Evolutionary conservation across 1,140 invertebrate species (phyloP).

Genomic region (Eufriesea mexicana): DNA sequence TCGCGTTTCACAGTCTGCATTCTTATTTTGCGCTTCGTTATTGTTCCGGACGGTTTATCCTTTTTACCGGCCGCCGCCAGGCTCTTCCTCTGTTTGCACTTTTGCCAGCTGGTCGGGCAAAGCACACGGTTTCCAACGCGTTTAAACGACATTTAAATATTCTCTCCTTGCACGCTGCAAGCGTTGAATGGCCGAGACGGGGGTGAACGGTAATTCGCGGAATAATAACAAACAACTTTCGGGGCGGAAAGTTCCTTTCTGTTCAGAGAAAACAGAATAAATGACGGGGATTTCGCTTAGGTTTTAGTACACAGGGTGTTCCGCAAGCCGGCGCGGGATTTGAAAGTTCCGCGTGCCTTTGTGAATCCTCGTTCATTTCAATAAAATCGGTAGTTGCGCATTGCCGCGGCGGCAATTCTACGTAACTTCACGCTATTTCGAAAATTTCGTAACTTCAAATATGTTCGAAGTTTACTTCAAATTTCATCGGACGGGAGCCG

Average conservation of each 20-base stretch:
- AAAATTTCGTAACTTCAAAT: neutral
- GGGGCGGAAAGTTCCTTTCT: neutral
- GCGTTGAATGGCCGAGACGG: neutral
- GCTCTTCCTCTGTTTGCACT: neutral
- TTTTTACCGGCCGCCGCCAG: neutral
- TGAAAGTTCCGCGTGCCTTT: neutral
- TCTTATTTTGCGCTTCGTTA: slow-evolving; percentile 23
- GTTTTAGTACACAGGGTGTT: neutral
- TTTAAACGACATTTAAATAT: neutral
- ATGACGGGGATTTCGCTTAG: too few relatives aligned
- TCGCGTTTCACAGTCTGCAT: neutral
- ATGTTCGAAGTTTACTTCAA: neutral
- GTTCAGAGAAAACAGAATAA: neutral
- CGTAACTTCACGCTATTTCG: neutral
- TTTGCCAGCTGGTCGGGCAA: neutral
- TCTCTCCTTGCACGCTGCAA: neutral
- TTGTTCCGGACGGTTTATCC: slow-evolving; percentile 26
- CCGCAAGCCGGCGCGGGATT: neutral
- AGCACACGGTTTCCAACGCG: neutral
- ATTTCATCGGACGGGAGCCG: neutral
- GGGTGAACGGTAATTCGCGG: neutral
- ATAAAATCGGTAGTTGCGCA: slow-evolving; percentile 3
- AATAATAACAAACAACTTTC: neutral
- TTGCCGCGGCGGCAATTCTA: neutral
- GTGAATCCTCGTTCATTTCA: neutral